Percentiles rank a stretch among this genome's conserved stretches.
Evolutionary conservation across 2,797 vertebrate genomes (phyloP).

Genomic region (Holocentrus rufus): DNA sequence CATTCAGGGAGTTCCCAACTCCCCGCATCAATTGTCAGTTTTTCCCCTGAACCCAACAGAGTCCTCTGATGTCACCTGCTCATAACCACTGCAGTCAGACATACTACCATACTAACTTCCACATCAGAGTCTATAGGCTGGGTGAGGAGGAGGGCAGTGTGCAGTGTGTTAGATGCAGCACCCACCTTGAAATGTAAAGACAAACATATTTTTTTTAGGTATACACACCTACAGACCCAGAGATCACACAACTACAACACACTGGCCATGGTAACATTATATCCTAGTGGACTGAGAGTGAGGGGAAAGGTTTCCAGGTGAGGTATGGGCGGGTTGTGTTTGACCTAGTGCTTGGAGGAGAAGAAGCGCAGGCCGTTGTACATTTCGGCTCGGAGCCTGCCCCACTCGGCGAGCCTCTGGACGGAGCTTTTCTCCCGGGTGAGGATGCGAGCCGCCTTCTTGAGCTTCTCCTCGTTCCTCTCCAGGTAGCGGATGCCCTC

Average conservation of each 20-base stretch:
- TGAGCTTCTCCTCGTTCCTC: slow-evolving; percentile 92
- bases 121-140: slow-evolving; percentile 1
- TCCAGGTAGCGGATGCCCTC: slow-evolving; percentile 91
- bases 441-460: slow-evolving; percentile 86
- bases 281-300: slow-evolving; percentile 11
- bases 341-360: slow-evolving; percentile 65
- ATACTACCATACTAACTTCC: slow-evolving; percentile 25
- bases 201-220: slow-evolving; percentile 13
- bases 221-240: slow-evolving; percentile 13
- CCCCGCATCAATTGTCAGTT: slow-evolving; percentile 2
- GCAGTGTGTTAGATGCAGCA: slow-evolving; percentile 33
- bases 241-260: slow-evolving; percentile 27
- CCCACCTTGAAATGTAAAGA: background rate
- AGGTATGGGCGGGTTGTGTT: slow-evolving; percentile 30
- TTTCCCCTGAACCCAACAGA: slow-evolving; percentile 11
- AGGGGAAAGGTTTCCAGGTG: slow-evolving; percentile 10
- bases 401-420: slow-evolving; percentile 89
- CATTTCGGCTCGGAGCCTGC: slow-evolving; percentile 88
- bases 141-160: slow-evolving; percentile 17
- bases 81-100: background rate
- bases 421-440: slow-evolving; percentile 86
- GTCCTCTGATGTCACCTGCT: background rate
- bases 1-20: slow-evolving; percentile 4
- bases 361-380: slow-evolving; percentile 83
- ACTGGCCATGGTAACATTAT: slow-evolving; percentile 7